phyloP scores from a whole-genome alignment of 1,140 invertebrate species.

The Drosophila setifemur region DNA sequence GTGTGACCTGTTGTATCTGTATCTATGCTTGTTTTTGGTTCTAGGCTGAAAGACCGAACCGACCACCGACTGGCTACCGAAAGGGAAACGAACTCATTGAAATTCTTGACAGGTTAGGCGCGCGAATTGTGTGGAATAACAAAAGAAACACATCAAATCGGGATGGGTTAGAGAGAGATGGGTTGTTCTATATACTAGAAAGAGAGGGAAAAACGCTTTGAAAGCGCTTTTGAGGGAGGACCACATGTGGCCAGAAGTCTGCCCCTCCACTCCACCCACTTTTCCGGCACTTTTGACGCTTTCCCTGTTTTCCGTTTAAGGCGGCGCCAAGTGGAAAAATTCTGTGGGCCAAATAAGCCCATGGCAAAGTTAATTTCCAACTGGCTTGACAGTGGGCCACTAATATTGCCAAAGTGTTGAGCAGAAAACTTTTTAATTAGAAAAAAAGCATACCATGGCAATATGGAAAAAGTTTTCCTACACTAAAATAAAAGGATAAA shows the following conservation, averaged over 20 bases:
- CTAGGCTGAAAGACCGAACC: slow-evolving; percentile 15
- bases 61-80: slow-evolving; percentile 56
- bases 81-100: slow-evolving; percentile 80
- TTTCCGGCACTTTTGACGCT: slow-evolving; percentile 25
- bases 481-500: background rate
- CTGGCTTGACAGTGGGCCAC: slow-evolving; percentile 24
- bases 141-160: slow-evolving; percentile 52
- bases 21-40: slow-evolving; percentile 1
- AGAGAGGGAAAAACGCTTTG: slow-evolving; percentile 2
- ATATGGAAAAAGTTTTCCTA: slow-evolving; percentile 1
- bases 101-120: slow-evolving; percentile 66
- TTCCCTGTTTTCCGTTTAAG: slow-evolving; percentile 27
- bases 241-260: slow-evolving; percentile 17
- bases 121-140: slow-evolving; percentile 67
- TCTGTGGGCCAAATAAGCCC: slow-evolving; percentile 39
- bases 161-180: background rate
- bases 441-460: slow-evolving; percentile 1
- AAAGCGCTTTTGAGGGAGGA: background rate
- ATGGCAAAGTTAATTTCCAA: slow-evolving; percentile 27
- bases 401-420: slow-evolving; percentile 13
- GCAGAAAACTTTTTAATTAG: slow-evolving; percentile 65
- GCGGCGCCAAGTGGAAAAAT: slow-evolving; percentile 40
- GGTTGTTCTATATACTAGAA: background rate
- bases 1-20: no score
- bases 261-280: slow-evolving; percentile 10